Conservation (phyloP, 30 jellyfish, hydroid and myxozoan genomes). For the Turritopsis dohrnii region DNA sequence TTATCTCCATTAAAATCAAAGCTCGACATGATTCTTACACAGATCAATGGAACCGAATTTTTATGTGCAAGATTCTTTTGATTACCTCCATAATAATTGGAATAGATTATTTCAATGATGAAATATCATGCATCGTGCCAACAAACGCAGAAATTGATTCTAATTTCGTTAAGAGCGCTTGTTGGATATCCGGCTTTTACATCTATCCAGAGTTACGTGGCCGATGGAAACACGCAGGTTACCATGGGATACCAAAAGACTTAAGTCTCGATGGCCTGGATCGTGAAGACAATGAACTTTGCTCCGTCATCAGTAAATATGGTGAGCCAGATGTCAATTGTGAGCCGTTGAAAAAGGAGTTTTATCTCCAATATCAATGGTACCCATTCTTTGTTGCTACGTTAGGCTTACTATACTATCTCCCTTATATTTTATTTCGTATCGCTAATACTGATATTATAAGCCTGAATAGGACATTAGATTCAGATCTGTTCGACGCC, state of each 20-base stretch:
- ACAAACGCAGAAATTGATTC: neutral
- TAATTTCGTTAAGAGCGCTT: neutral
- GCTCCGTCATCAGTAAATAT: neutral
- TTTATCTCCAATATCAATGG: conserved; percentile 7
- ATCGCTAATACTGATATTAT: conserved; percentile 1
- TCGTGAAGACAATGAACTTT: neutral
- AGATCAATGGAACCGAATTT: conserved; percentile 8
- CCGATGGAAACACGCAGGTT: conserved; percentile 13
- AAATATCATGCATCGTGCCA: conserved; percentile 10
- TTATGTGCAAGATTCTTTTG: conserved; percentile 3
- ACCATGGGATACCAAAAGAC: conserved; percentile 12
- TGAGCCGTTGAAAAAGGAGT: neutral
- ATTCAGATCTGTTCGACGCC: neutral
- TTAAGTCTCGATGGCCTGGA: conserved; percentile 1
- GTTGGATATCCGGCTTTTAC: conserved; percentile 9
- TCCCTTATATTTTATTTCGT: neutral
- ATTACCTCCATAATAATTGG: neutral
- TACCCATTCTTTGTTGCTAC: conserved; percentile 13
- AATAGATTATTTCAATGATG: conserved; percentile 1
- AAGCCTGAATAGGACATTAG: neutral
- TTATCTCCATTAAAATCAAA: neutral
- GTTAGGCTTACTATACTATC: neutral
- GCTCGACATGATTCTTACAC: neutral
- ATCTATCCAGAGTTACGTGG: neutral
- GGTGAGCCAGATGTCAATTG: neutral